Evolutionary conservation across 2,888 invertebrate genomes (phyloP), one percentile per base, ranked within the genome.

Genomic region (Chromoteleia sp.): DNA sequence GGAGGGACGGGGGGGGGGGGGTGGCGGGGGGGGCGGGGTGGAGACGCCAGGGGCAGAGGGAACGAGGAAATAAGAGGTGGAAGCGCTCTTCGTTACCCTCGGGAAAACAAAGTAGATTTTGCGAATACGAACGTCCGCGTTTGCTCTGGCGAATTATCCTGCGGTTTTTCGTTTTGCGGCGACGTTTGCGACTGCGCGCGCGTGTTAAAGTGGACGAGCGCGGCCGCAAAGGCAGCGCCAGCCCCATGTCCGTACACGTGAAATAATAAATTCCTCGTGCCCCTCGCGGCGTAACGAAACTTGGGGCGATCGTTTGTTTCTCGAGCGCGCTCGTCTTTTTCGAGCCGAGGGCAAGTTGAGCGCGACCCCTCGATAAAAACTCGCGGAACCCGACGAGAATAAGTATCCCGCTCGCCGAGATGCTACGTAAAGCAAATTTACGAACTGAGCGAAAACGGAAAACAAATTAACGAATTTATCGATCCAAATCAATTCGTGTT

Each of bases 151-250:
- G 81, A 77, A 78, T 82, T 82, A 77, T 77, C 77, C 74, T 82
- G 81, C 17, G 81, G 81, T 82, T 82, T 82, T 74, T 76, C 77
- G 81, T 78, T 68, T 70, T 74, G 73, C 71, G 73, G 68, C 45
- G 61, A 68, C 68, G 73, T 70, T 54, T 70, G 77, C 74, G 74
- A 77, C 77, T 78, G 77, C 73, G 71, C 90, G 71, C 90, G 87
- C 90, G 88, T 87, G 88, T 89, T 89, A 89, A 88, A 91, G 90
- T 88, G 87, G 89, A 90, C 88, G 89, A 89, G 89, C 86, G 88
- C 88, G 88, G 84, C 86, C 86, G 86, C 87, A 88, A 87, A 87
- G 84, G 71, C 82, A 75, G 48, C 61, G 36, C 39, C 74, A 68
- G 59, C 80, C 80, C 61, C 50, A 59, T 68, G 33, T 78, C 61